Conservation (phyloP, 2,888 invertebrate species). For the Petrolisthes manimaculis region DNA sequence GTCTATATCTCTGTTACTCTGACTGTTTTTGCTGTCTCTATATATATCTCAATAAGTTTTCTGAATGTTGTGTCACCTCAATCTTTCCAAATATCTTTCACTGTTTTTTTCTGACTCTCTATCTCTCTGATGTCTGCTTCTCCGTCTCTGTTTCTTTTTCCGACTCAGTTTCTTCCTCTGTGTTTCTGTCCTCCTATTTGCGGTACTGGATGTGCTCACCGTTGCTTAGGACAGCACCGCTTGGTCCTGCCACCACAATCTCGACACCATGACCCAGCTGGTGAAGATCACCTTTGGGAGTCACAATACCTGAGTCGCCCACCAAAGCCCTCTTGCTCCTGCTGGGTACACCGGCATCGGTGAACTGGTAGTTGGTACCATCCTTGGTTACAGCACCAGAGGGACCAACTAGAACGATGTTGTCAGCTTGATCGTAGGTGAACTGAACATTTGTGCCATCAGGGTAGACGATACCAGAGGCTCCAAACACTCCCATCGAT, state of each 20-base stretch:
- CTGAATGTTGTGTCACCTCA: too few species aligned
- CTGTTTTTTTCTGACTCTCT: too few species aligned
- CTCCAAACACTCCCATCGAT: background rate
- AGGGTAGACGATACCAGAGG: constrained; percentile 42
- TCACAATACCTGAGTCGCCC: constrained; percentile 12
- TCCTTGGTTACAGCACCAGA: constrained; percentile 59
- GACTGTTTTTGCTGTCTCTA: too few species aligned
- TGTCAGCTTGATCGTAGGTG: constrained; percentile 41
- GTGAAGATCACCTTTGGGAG: constrained; percentile 4
- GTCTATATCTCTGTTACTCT: too few species aligned
- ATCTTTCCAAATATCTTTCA: too few species aligned
- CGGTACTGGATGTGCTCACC: constrained; percentile 19
- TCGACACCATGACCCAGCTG: background rate
- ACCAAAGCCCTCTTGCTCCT: background rate
- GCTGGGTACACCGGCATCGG: background rate
- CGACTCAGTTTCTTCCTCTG: too few species aligned
- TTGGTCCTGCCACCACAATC: background rate
- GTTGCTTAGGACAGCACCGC: background rate
- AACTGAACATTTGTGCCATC: constrained; percentile 57
- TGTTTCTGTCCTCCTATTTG: too few species aligned
- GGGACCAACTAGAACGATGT: constrained; percentile 54
- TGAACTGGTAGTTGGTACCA: constrained; percentile 54
- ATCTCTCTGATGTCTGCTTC: too few species aligned
- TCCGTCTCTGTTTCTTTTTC: too few species aligned
- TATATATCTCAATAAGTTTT: too few species aligned